Percentiles rank a stretch among this genome's conserved stretches.
These are phyloP conservation scores for Diplolepis rosae DNA, from an alignment of 2,888 invertebrate species.

Conservation along the genomic window DNA sequence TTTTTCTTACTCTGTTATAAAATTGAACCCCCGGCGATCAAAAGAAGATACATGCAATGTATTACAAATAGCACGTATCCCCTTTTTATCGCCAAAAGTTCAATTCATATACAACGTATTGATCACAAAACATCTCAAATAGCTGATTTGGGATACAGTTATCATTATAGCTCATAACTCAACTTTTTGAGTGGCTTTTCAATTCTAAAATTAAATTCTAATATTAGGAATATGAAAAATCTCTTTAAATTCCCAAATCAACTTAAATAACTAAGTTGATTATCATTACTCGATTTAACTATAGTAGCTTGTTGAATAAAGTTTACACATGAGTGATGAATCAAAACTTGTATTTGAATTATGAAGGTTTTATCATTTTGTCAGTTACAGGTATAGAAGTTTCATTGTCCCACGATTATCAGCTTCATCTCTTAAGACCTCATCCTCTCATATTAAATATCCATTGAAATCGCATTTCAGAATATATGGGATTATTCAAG, in stretches of 20 bases:
- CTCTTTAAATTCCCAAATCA: not conserved
- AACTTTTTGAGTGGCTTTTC: not conserved
- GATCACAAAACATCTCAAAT: too few relatives aligned
- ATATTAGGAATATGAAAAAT: not conserved
- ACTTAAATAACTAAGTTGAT: not conserved
- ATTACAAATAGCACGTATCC: too few relatives aligned
- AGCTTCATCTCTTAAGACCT: conserved; percentile 58
- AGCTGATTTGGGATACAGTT: too few relatives aligned
- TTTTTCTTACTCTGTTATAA: too few relatives aligned
- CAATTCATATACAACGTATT: too few relatives aligned
- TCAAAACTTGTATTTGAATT: conserved; percentile 29
- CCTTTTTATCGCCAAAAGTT: too few relatives aligned
- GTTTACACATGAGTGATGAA: not conserved
- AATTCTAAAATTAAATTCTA: not conserved
- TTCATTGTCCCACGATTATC: conserved; percentile 68
- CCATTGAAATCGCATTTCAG: conserved; percentile 73
- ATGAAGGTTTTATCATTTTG: conserved; percentile 37
- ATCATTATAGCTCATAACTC: too few relatives aligned
- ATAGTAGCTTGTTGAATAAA: not conserved
- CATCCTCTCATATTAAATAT: conserved; percentile 66
- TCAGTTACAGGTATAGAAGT: conserved; percentile 67
- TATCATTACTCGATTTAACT: not conserved
- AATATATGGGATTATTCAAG: conserved; percentile 51
- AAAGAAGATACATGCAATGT: too few relatives aligned
- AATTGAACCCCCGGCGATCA: too few relatives aligned